Evolutionary conservation across 2,797 vertebrate species (phyloP), one percentile per base, ranked within the genome.

Genomic region (Bovichtus variegatus): DNA sequence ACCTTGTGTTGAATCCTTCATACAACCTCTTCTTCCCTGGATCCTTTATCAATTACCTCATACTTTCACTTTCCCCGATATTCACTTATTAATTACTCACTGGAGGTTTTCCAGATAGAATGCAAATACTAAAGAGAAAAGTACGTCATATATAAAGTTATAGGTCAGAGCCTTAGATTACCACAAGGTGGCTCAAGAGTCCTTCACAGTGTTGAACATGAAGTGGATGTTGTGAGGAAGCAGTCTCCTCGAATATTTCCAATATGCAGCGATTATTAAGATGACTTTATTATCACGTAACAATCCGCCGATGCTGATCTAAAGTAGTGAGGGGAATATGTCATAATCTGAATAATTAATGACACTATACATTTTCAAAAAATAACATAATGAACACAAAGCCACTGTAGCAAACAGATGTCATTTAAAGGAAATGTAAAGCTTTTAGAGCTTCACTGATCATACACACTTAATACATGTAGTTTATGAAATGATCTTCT

Each of bases 161-260:
- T 31, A 41, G 10, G 54, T 31, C 7, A 18, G 62, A 44, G 0
- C 70, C 10, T 51, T 8, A 44, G 11, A 23, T 71, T 1, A 61
- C 84, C 91, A 89, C 74, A 21, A 88, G 91, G 54, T 71, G 89
- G 51, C 84, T 27, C 79, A 49, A 75, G 71, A 81, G 75, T n/a
- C 62, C 53, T 40, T 75, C 3, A 46, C 12, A 34, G 7, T 18
- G 29, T 23, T 15, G 0, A 29, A 34, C 61, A 66, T 23, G 46
- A 25, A 51, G 70, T 19, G 0, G 12, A 8, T n/a, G 0, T 36
- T 18, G 0, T 9, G 40, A 66, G 23, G 54, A 47, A 2, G 2
- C 2, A 6, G 1, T 38, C 0, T 0, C 27, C 21, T 59, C 2
- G 0, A 12, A 23, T 36, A 46, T 21, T 51, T 55, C 6, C 13